These are phyloP conservation scores for Drosophila kanapiae DNA, from an alignment of 1,140 invertebrate species.

Conservation along the genomic window DNA sequence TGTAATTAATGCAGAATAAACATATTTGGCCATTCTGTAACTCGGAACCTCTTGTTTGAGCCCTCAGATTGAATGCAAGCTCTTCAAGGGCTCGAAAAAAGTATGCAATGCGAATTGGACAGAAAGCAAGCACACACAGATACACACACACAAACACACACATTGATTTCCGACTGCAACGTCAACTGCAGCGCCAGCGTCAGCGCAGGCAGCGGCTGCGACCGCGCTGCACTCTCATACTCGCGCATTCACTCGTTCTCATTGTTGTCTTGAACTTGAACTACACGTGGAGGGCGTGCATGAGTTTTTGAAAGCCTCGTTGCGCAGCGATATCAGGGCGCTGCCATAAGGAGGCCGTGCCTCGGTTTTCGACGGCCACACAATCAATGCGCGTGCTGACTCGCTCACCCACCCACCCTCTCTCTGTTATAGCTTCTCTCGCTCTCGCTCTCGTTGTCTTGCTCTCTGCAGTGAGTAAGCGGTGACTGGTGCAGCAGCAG, in stretches of 20 bases:
- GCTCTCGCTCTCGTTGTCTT: conserved; percentile 1
- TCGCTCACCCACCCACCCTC: conserved; percentile 19
- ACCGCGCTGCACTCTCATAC: conserved; percentile 33
- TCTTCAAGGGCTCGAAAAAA: conserved; percentile 36
- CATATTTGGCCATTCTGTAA: conserved; percentile 36
- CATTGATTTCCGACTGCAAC: conserved; percentile 27
- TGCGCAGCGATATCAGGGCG: conserved; percentile 12
- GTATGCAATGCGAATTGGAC: conserved; percentile 64
- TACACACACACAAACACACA: conserved; percentile 9
- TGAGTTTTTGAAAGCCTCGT: conserved; percentile 60
- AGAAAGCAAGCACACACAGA: background rate
- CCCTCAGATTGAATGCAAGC: conserved; percentile 5
- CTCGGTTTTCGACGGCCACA: conserved; percentile 63
- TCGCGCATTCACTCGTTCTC: conserved; percentile 47
- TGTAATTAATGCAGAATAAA: conserved; percentile 15
- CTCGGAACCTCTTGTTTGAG: background rate
- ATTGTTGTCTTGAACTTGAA: conserved; percentile 82
- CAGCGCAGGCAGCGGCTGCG: conserved; percentile 21
- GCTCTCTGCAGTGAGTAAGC: conserved; percentile 69
- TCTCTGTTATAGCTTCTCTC: background rate
- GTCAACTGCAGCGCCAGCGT: conserved; percentile 36
- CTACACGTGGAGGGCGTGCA: conserved; percentile 85
- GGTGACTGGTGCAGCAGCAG: conserved; percentile 46
- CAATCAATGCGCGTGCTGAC: conserved; percentile 56
- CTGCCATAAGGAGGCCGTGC: conserved; percentile 67